A percentile compares a stretch with the other conserved stretches of the same genome.
These are phyloP conservation scores for Erannis defoliaria DNA, from an alignment of 2,888 invertebrate species.

Conservation along the genomic window DNA sequence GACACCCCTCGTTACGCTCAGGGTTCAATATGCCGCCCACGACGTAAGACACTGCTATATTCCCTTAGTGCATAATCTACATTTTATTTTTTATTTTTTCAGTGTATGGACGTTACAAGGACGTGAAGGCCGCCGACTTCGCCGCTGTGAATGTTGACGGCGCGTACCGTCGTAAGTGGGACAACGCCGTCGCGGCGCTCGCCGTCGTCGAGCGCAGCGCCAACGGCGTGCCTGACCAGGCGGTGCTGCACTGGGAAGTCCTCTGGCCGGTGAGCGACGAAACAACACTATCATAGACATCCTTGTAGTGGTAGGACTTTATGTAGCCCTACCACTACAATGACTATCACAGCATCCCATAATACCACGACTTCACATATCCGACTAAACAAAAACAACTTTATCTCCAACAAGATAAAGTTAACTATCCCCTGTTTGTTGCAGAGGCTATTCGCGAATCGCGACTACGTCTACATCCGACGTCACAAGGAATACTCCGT, in stretches of 20 bases:
- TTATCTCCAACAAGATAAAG: background rate
- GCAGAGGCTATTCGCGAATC: slow-evolving; percentile 92
- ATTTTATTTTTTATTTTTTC: slow-evolving; percentile 39
- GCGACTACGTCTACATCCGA: slow-evolving; percentile 94
- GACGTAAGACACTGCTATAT: too few relatives aligned
- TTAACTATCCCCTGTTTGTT: slow-evolving; percentile 3
- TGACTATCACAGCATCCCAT: too few relatives aligned
- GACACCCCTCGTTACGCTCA: too few relatives aligned
- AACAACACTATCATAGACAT: background rate
- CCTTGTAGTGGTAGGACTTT: too few relatives aligned
- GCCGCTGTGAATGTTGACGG: slow-evolving; percentile 93
- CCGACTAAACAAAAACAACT: background rate
- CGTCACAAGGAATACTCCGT: slow-evolving; percentile 83
- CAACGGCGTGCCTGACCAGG: slow-evolving; percentile 86
- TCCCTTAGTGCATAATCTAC: too few relatives aligned
- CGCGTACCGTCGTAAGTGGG: slow-evolving; percentile 93
- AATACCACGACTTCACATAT: too few relatives aligned
- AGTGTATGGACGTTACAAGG: slow-evolving; percentile 94
- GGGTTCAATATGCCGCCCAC: too few relatives aligned
- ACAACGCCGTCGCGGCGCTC: slow-evolving; percentile 90
- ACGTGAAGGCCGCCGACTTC: slow-evolving; percentile 93
- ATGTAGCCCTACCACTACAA: too few relatives aligned
- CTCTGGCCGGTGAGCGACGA: slow-evolving; percentile 91
- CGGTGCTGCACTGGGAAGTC: slow-evolving; percentile 96
- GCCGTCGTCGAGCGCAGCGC: slow-evolving; percentile 90